phyloP scores from a whole-genome alignment of 2,888 invertebrate species.

The Epirrita christyi region DNA sequence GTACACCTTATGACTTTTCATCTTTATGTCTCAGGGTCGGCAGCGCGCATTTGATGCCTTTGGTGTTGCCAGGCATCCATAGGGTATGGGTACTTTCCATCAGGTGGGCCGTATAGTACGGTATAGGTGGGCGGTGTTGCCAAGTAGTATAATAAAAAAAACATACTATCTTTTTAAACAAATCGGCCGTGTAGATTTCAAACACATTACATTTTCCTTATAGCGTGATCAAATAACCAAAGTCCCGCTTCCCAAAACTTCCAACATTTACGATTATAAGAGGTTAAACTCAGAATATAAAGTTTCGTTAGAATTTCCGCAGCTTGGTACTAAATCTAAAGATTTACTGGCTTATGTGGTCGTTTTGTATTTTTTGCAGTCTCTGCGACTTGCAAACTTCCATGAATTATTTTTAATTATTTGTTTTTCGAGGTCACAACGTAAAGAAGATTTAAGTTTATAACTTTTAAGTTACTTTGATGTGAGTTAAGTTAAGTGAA shows the following conservation, averaged over 20 bases:
- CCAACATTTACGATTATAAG: constrained; percentile 15
- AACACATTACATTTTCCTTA: not conserved
- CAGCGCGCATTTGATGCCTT: too few species aligned
- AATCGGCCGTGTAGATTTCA: not conserved
- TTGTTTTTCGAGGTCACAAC: constrained; percentile 24
- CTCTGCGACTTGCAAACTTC: constrained; percentile 16
- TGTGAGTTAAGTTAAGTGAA: too few species aligned
- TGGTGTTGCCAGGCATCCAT: too few species aligned
- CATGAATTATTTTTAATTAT: constrained; percentile 29
- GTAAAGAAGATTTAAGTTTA: constrained; percentile 11
- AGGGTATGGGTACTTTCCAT: too few species aligned
- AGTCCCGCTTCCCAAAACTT: not conserved
- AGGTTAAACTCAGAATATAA: constrained; percentile 14
- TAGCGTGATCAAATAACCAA: not conserved
- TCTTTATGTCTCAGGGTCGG: too few species aligned
- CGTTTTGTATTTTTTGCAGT: constrained; percentile 28
- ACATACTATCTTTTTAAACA: too few species aligned
- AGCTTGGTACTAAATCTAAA: constrained; percentile 25
- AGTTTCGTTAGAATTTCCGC: constrained; percentile 16
- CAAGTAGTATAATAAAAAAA: too few species aligned
- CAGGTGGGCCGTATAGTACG: too few species aligned
- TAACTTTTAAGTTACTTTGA: not conserved
- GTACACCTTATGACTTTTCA: too few species aligned
- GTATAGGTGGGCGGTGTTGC: too few species aligned
- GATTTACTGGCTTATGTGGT: constrained; percentile 35